Evolutionary conservation across 2,888 invertebrate species (phyloP), one percentile per base, ranked within the genome.

Genomic region (Lasioglossum oenotherae): DNA sequence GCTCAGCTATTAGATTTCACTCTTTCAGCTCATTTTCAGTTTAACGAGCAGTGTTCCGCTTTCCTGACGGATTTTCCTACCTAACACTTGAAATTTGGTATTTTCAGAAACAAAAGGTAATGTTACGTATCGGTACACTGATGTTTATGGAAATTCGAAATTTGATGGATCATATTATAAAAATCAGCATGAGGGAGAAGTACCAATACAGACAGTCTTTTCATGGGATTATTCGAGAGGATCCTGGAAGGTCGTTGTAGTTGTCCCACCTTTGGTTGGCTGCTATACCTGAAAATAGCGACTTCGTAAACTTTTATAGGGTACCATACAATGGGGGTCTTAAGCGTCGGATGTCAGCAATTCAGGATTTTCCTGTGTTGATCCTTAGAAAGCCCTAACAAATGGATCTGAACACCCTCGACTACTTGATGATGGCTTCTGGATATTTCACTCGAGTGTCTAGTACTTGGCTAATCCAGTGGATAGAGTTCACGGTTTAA

Each of bases 231-330:
- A 31, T 16, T 16, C 31, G 64, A 64, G 19, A 31, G 64, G 31
- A 31, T 31, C 16, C 6, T 16, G 31, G 64, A 31, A 31, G 16
- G 19, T 31, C 16, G 64, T 31, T 8, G 16, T 19, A 64, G 27
- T 2, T 64, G 64, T 31, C n/a, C 31, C 31, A 8, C 27, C 16
- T 6, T 31, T 64, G 2, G 64, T 6, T 6, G 2, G 64, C 31
- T 31, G 64, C 31, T 31, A 64, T 31, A 64, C 31, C 64, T 31
- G 64, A 6, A 31, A 64, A 64, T 64, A 64, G 64, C 64, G 64
- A 31, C 31, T 64, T 64, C 64, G 64, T 64, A 64, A 64, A 64
- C 27, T 64, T 64, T 64, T 64, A 64, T 64, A 64, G 64, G 31
- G 16, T 19, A 31, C 27, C 64, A 31, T 64, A 64, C 31, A 64